Evolutionary conservation across 2,113 vertebrate species (phyloP).

Genomic region (Tetraodon nigroviridis): DNA sequence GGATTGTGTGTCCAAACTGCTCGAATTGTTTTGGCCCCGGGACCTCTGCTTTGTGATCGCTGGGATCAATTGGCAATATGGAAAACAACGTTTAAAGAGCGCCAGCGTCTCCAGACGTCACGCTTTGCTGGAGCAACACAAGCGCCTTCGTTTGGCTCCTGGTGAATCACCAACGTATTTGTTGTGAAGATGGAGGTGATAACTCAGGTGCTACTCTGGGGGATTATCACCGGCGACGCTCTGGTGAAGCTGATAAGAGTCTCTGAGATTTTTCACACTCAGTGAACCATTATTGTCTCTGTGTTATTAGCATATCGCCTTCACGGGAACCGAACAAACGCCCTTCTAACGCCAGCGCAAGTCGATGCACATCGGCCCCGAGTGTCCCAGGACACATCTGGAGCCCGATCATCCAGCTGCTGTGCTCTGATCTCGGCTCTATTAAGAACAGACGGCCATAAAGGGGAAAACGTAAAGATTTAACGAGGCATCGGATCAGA

Average conservation of each 20-base stretch:
- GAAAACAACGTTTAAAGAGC: constrained; percentile 30
- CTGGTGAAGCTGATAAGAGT: constrained; percentile 1
- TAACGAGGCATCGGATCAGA: no score
- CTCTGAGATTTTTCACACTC: constrained; percentile 24
- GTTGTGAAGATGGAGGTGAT: no score
- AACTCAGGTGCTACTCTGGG: no score
- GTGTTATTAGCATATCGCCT: background rate
- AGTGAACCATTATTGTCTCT: constrained; percentile 10
- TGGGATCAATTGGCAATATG: constrained; percentile 36
- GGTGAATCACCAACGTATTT: no score
- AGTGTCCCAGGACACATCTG: no score
- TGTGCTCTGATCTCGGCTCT: no score
- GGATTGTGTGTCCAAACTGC: constrained; percentile 14
- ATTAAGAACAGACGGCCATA: no score
- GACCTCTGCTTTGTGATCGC: constrained; percentile 46
- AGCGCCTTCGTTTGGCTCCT: constrained; percentile 1
- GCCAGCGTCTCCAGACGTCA: background rate
- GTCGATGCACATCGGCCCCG: background rate
- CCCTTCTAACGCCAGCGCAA: background rate
- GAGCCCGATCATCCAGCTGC: no score
- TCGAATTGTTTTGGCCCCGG: constrained; percentile 62
- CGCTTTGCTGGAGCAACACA: constrained; percentile 32
- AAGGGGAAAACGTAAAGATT: no score
- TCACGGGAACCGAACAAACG: background rate
- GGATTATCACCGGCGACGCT: constrained; percentile 20